These are phyloP conservation scores for Tridacna crocea DNA, from an alignment of 2,888 invertebrate genomes.

Conservation along the genomic window DNA sequence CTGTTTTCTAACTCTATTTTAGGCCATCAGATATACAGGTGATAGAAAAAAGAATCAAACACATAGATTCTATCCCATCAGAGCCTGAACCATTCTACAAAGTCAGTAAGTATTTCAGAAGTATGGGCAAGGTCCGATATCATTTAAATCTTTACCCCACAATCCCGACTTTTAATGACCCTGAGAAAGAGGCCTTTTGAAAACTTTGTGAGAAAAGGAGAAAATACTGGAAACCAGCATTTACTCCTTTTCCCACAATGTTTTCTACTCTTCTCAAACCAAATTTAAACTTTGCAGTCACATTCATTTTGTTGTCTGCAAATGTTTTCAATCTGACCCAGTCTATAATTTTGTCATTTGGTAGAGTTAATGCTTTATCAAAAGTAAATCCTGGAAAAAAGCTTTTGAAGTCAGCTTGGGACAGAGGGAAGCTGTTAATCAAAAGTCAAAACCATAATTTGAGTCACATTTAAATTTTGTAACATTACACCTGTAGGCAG, in stretches of 20 bases:
- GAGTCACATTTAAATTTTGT: too few species aligned
- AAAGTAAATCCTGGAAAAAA: not conserved
- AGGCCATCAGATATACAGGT: constrained; percentile 88
- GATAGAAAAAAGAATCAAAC: constrained; percentile 91
- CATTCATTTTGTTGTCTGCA: not conserved
- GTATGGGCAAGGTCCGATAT: not conserved
- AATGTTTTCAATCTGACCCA: not conserved
- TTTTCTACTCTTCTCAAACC: not conserved
- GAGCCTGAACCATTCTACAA: constrained; percentile 91
- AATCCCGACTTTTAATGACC: not conserved
- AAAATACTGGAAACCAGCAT: not conserved
- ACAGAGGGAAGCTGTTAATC: too few species aligned
- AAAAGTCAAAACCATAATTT: too few species aligned
- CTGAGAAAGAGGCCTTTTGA: not conserved
- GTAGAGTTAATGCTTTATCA: not conserved
- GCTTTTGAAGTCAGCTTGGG: too few species aligned
- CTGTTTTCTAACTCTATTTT: constrained; percentile 9
- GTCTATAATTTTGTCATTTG: not conserved
- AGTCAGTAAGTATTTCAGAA: constrained; percentile 74
- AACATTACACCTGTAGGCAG: too few species aligned
- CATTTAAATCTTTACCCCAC: not conserved
- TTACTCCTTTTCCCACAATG: not conserved
- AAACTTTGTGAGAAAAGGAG: not conserved
- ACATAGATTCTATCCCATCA: constrained; percentile 90
- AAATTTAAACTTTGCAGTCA: not conserved